Conservation (phyloP, 2,888 invertebrate species). For the Apoda limacodes region DNA sequence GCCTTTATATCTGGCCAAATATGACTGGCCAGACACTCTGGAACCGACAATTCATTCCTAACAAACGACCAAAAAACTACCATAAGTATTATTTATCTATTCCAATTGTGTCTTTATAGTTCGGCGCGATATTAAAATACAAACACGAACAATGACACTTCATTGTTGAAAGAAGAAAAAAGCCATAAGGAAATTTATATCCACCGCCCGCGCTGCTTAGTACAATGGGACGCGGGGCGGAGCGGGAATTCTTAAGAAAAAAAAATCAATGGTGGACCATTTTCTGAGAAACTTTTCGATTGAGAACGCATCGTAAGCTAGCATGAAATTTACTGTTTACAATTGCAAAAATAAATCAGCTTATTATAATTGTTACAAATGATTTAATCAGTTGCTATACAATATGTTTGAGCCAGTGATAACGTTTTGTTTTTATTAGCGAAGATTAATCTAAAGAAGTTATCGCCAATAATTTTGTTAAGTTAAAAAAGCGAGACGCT, state of each 20-base stretch:
- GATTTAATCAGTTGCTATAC: no score
- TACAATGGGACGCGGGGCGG: constrained; percentile 42
- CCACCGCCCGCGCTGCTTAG: constrained; percentile 30
- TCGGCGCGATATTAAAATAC: constrained; percentile 58
- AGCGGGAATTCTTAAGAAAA: constrained; percentile 19
- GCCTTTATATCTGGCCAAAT: constrained; percentile 38
- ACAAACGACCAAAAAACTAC: constrained; percentile 43
- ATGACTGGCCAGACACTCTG: constrained; percentile 47
- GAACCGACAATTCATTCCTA: constrained; percentile 49
- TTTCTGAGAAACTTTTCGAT: neutral
- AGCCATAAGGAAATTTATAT: constrained; percentile 45
- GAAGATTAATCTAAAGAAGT: no score
- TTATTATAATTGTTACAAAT: no score
- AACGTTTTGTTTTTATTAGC: no score
- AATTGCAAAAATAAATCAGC: no score
- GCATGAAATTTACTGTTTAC: no score
- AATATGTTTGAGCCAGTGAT: no score
- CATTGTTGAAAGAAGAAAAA: constrained; percentile 52
- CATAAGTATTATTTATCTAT: constrained; percentile 52
- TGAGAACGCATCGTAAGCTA: neutral
- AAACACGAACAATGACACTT: constrained; percentile 57
- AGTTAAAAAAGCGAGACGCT: no score
- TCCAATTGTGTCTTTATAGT: constrained; percentile 44
- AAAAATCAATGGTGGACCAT: neutral
- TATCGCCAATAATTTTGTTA: no score